Conservation (phyloP, 2,888 invertebrate species). For the Chloromyia formosa region DNA sequence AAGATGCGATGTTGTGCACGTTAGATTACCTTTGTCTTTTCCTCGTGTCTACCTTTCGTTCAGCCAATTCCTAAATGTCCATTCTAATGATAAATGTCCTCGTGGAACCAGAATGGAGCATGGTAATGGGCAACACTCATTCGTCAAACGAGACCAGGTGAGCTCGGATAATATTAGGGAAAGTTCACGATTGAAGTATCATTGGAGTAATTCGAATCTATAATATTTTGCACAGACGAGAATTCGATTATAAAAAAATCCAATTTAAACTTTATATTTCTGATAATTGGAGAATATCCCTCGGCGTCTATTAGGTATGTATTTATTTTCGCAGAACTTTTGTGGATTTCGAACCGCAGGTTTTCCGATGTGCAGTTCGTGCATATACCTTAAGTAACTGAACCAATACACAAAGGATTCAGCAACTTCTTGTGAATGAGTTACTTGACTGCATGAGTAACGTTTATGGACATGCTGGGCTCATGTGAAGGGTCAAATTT, state of each 20-base stretch:
- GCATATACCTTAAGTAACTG: neutral
- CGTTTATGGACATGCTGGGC: neutral
- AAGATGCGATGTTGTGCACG: conserved; percentile 13
- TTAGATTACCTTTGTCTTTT: neutral
- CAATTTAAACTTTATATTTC: too few relatives aligned
- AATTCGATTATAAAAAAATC: too few relatives aligned
- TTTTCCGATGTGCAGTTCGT: too few relatives aligned
- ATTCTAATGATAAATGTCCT: conserved; percentile 28
- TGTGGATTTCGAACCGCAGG: too few relatives aligned
- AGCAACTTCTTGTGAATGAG: neutral
- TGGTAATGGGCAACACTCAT: neutral
- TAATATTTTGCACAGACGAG: too few relatives aligned
- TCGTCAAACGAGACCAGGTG: neutral
- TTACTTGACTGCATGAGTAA: neutral
- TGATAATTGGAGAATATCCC: too few relatives aligned
- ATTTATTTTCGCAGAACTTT: too few relatives aligned
- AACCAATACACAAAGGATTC: neutral
- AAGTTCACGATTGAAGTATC: neutral
- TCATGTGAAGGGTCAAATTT: neutral
- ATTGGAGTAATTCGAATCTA: too few relatives aligned
- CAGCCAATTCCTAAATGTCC: conserved; percentile 15
- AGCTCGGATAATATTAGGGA: neutral
- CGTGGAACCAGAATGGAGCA: conserved; percentile 10
- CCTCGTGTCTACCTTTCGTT: neutral
- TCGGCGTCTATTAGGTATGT: too few relatives aligned